These are phyloP conservation scores for Aporophyla nigra DNA, from an alignment of 2,888 invertebrate species.

Conservation along the genomic window DNA sequence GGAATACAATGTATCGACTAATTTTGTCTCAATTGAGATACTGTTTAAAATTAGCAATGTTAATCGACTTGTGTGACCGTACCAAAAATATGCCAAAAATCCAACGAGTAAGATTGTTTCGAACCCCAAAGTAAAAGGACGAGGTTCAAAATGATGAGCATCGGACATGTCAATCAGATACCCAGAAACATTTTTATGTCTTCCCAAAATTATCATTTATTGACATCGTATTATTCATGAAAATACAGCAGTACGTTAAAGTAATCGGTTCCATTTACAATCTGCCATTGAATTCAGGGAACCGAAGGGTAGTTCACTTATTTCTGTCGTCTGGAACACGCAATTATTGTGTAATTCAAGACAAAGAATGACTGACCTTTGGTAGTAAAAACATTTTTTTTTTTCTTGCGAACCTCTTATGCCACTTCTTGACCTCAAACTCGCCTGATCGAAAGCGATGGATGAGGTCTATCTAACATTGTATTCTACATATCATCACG, in stretches of 20 bases:
- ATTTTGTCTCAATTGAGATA: too few relatives aligned
- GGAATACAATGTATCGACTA: too few relatives aligned
- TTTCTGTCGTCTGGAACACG: slow-evolving; percentile 3
- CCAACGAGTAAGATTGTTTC: not conserved
- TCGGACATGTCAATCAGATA: not conserved
- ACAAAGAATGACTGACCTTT: not conserved
- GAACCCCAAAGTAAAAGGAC: not conserved
- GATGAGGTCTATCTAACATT: too few relatives aligned
- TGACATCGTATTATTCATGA: slow-evolving; percentile 34
- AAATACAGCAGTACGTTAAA: slow-evolving; percentile 19
- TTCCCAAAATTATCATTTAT: slow-evolving; percentile 17
- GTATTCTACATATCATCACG: too few relatives aligned
- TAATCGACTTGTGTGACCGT: not conserved
- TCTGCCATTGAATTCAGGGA: not conserved
- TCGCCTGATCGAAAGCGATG: too few relatives aligned
- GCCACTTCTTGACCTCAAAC: too few relatives aligned
- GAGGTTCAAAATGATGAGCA: not conserved
- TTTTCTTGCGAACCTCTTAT: too few relatives aligned
- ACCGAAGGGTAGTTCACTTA: not conserved
- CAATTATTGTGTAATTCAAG: not conserved
- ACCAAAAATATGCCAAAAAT: not conserved
- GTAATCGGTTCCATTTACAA: slow-evolving; percentile 31
- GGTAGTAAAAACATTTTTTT: not conserved
- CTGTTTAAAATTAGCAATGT: too few relatives aligned
- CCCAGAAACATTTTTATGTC: slow-evolving; percentile 17